Percentiles rank a stretch among this genome's conserved stretches.
phyloP scores from a whole-genome alignment of 2,888 invertebrate genomes.

The Pelosia muscerda region DNA sequence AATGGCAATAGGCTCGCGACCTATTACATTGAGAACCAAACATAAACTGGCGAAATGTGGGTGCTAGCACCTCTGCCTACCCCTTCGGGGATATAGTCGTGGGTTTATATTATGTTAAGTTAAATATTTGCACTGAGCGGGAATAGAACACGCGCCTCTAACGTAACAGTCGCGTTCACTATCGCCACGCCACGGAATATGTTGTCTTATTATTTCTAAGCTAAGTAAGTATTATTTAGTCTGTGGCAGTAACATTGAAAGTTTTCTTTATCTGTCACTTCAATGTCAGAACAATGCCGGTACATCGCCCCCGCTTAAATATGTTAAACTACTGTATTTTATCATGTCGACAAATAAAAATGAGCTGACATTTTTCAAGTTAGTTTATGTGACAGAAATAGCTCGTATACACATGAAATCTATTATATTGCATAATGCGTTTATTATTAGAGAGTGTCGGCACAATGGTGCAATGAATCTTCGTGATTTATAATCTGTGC shows the following conservation, averaged over 20 bases:
- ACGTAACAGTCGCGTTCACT: no score
- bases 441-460: conserved; percentile 59
- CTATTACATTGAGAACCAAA: no score
- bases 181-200: no score
- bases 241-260: background rate
- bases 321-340: background rate
- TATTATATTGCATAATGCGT: conserved; percentile 61
- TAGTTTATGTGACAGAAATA: conserved; percentile 38
- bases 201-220: no score
- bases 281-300: background rate
- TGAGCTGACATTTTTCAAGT: background rate
- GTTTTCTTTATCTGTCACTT: conserved; percentile 3
- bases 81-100: no score
- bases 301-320: background rate
- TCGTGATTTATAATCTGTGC: conserved; percentile 57
- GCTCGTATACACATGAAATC: conserved; percentile 49
- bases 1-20: no score
- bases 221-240: background rate
- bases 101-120: no score
- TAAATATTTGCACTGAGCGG: no score
- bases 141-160: no score
- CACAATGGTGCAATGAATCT: conserved; percentile 69
- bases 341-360: conserved; percentile 10
- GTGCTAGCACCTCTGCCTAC: no score
- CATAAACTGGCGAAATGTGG: no score